These are phyloP conservation scores for Lepidonotus clava DNA, from an alignment of 2,888 invertebrate species.

Conservation along the genomic window DNA sequence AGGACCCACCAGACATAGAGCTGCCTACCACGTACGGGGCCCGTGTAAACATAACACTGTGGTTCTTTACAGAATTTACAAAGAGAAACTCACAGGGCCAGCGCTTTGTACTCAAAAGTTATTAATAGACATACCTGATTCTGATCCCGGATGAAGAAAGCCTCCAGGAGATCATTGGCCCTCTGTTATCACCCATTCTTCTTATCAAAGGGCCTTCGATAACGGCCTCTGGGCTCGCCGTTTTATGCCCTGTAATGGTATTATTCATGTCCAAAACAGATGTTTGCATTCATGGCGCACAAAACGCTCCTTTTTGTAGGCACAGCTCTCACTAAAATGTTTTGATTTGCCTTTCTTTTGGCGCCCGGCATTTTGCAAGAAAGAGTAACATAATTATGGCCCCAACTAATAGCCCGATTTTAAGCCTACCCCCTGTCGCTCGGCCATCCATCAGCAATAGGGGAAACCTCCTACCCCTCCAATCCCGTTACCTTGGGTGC, in stretches of 20 bases:
- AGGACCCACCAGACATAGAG: too few species aligned
- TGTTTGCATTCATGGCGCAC: not conserved
- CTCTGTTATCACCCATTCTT: not conserved
- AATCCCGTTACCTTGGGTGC: not conserved
- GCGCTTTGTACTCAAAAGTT: too few species aligned
- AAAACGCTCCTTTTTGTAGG: slow-evolving; percentile 4
- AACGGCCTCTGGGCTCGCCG: not conserved
- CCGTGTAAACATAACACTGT: too few species aligned
- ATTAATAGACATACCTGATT: too few species aligned
- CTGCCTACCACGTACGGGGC: too few species aligned
- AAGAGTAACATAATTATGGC: not conserved
- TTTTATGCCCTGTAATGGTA: not conserved
- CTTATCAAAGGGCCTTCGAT: not conserved
- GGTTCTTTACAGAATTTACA: too few species aligned
- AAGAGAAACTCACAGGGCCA: too few species aligned
- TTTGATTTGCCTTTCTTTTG: not conserved
- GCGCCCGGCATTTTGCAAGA: not conserved
- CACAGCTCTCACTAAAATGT: slow-evolving; percentile 17
- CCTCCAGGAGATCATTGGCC: not conserved
- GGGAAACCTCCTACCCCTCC: not conserved
- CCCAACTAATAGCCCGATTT: not conserved
- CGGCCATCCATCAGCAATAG: not conserved
- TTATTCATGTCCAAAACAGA: slow-evolving; percentile 14
- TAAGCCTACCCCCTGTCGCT: not conserved
- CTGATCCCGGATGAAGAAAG: too few species aligned